Conservation (phyloP, 2,113 vertebrate genomes). For the Ariopsis seemanni region DNA sequence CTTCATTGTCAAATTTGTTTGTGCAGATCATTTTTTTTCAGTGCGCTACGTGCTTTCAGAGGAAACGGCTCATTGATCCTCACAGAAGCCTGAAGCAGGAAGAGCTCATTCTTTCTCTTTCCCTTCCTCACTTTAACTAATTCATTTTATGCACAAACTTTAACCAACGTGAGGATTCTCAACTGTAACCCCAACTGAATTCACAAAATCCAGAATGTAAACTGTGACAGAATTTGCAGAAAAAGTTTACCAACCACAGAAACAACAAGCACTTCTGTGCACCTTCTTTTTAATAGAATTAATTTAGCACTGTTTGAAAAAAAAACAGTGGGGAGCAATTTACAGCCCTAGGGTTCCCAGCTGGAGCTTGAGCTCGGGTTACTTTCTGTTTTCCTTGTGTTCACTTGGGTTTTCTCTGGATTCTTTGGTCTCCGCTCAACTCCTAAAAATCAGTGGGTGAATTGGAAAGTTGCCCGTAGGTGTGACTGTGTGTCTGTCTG, state of each 20-base stretch:
- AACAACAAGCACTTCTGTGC: background rate
- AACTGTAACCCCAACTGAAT: conserved; percentile 38
- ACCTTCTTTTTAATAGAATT: background rate
- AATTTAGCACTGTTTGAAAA: background rate
- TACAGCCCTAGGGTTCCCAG: background rate
- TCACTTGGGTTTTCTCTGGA: background rate
- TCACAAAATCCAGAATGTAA: background rate
- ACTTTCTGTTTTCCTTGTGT: background rate
- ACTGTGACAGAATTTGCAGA: background rate
- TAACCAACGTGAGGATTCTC: conserved; percentile 47
- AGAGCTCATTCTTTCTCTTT: conserved; percentile 10
- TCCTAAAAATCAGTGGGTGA: background rate
- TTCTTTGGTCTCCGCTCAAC: background rate
- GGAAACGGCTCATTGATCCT: conserved; percentile 76
- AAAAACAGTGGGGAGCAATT: background rate
- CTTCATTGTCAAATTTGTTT: conserved; percentile 81
- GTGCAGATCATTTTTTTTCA: conserved; percentile 70
- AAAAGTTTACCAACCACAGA: background rate
- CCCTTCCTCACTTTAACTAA: conserved; percentile 55
- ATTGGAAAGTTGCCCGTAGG: background rate
- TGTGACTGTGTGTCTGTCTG: background rate
- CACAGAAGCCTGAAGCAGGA: conserved; percentile 66
- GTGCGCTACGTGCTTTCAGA: conserved; percentile 64
- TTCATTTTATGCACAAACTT: conserved; percentile 54
- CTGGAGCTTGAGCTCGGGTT: background rate